phyloP scores from a whole-genome alignment of 1,140 invertebrate species.

The Aphaenogaster rudis region DNA sequence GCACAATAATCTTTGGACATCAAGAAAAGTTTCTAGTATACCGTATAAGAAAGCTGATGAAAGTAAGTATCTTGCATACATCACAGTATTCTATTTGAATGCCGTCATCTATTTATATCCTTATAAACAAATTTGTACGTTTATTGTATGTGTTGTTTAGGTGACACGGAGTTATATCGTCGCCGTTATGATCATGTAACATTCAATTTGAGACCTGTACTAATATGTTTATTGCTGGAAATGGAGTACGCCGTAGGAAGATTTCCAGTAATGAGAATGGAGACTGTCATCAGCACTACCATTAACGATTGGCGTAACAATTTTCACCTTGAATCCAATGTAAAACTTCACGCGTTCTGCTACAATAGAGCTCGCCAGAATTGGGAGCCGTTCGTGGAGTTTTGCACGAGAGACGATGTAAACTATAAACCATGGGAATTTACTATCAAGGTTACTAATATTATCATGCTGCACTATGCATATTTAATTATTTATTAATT shows the following conservation, averaged over 20 bases:
- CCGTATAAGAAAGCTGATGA: slow-evolving; percentile 77
- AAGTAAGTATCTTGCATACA: slow-evolving; percentile 72
- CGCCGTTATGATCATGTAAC: slow-evolving; percentile 67
- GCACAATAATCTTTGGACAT: slow-evolving; percentile 91
- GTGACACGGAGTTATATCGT: slow-evolving; percentile 30
- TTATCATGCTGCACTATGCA: background rate
- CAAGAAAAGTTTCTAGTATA: slow-evolving; percentile 88
- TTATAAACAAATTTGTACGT: background rate
- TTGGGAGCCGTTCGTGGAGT: slow-evolving; percentile 94
- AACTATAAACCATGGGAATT: slow-evolving; percentile 92
- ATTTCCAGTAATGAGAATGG: slow-evolving; percentile 80
- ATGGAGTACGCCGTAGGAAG: slow-evolving; percentile 82
- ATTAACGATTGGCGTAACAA: slow-evolving; percentile 81
- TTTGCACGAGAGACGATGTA: slow-evolving; percentile 90
- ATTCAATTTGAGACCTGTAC: slow-evolving; percentile 80
- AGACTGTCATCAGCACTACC: slow-evolving; percentile 75
- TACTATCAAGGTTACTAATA: slow-evolving; percentile 88
- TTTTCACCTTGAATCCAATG: slow-evolving; percentile 79
- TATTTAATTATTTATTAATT: slow-evolving; percentile 16
- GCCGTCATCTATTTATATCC: background rate
- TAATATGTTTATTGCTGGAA: slow-evolving; percentile 79
- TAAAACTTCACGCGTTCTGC: slow-evolving; percentile 91
- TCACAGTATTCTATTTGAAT: background rate
- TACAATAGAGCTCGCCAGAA: slow-evolving; percentile 91
- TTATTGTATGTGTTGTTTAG: slow-evolving; percentile 21